Conservation (phyloP, 2,888 invertebrate species). For the Hirtodrosophila histrioides region DNA sequence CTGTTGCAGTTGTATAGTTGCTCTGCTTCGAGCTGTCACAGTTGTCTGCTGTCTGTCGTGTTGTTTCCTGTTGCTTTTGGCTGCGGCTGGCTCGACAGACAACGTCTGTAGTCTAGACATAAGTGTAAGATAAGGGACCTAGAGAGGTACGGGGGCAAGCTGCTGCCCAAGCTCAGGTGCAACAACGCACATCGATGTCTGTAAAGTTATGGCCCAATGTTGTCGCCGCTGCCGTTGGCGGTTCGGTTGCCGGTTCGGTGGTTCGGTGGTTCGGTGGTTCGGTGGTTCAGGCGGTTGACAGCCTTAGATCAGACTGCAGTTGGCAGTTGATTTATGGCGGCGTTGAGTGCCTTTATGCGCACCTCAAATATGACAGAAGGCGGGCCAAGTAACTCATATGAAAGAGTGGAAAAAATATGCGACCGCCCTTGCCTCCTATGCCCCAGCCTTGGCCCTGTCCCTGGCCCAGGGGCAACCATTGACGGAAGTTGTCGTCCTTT, state of each 20-base stretch:
- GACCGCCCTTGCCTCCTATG: conserved; percentile 8
- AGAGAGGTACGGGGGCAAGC: conserved; percentile 3
- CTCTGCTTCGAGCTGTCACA: conserved; percentile 73
- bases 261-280: not conserved
- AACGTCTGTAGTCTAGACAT: conserved; percentile 75
- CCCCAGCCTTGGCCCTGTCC: too few relatives aligned
- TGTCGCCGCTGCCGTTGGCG: conserved; percentile 41
- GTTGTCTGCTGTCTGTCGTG: conserved; percentile 71
- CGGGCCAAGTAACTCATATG: conserved; percentile 35
- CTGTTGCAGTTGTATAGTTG: conserved; percentile 56
- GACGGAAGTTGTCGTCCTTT: conserved; percentile 59
- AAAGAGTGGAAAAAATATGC: conserved; percentile 6
- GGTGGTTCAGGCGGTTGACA: conserved; percentile 52
- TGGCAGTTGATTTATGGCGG: conserved; percentile 79
- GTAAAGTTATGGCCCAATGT: conserved; percentile 67
- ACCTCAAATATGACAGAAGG: conserved; percentile 78
- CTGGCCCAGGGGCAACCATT: conserved; percentile 38
- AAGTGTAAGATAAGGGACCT: conserved; percentile 64
- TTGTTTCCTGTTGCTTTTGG: conserved; percentile 71
- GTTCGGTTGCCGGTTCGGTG: conserved; percentile 7
- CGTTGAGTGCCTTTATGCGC: conserved; percentile 80
- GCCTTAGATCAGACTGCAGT: conserved; percentile 73
- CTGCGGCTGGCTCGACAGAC: conserved; percentile 59
- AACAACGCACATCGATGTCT: conserved; percentile 67
- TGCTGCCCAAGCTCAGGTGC: conserved; percentile 63